Percentiles rank a stretch among this genome's conserved stretches.
These are phyloP conservation scores for Heterotilapia buettikoferi DNA, from an alignment of 2,113 vertebrate species.

Conservation along the genomic window DNA sequence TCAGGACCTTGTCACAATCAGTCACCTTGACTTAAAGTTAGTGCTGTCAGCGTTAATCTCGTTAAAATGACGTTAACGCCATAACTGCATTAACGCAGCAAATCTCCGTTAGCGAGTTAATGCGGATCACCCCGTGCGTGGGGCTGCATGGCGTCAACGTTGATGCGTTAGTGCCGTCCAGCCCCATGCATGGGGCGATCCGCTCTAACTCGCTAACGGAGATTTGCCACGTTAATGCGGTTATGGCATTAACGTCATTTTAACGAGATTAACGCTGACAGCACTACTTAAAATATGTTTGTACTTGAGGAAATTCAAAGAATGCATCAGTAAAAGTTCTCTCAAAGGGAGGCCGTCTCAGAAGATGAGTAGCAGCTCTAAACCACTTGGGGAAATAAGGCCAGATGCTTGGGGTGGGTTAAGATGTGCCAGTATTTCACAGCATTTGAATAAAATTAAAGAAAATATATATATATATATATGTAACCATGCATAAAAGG, in stretches of 20 bases:
- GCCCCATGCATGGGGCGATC: fast-evolving
- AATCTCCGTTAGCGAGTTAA: fast-evolving
- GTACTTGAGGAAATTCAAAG: neutral
- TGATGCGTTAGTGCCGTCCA: fast-evolving
- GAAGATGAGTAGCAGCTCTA: neutral
- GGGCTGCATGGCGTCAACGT: neutral
- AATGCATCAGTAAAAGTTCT: neutral
- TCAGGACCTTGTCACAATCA: neutral
- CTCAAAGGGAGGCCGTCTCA: neutral
- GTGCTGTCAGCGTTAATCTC: neutral
- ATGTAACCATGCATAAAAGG: neutral
- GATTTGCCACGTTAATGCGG: neutral
- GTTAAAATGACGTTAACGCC: fast-evolving
- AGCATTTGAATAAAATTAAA: neutral
- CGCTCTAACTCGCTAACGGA: fast-evolving
- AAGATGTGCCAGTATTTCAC: neutral
- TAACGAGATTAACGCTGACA: neutral
- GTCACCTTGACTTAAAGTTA: neutral
- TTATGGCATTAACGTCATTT: neutral
- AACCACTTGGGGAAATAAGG: neutral
- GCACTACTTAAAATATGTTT: neutral
- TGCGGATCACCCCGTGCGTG: fast-evolving
- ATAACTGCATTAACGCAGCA: neutral
- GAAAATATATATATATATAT: fast-evolving
- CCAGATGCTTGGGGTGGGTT: neutral